Conservation (phyloP, 2,888 invertebrate species). For the Ephialtes manifestator region DNA sequence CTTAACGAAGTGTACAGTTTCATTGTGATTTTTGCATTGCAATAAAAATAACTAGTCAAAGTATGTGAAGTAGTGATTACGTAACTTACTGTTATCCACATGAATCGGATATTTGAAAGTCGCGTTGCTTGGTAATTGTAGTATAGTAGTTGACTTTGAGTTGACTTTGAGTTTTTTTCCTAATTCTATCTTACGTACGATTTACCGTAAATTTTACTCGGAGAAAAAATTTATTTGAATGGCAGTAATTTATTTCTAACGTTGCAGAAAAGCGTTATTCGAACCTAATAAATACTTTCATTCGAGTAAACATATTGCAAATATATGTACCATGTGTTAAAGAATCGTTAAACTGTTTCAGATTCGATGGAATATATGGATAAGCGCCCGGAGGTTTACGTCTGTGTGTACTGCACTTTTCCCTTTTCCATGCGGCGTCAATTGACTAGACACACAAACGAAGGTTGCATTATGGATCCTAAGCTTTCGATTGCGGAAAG, state of each 20-base stretch:
- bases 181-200: no score
- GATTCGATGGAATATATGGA: not conserved
- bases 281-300: not conserved
- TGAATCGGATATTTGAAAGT: not conserved
- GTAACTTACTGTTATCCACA: not conserved
- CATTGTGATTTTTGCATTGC: not conserved
- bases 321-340: not conserved
- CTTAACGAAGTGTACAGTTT: not conserved
- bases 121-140: not conserved
- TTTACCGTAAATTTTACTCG: no score
- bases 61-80: not conserved
- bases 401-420: not conserved
- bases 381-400: not conserved
- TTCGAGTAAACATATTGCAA: not conserved
- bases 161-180: no score
- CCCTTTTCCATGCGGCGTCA: not conserved
- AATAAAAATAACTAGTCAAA: not conserved
- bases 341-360: not conserved
- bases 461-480: constrained; percentile 57
- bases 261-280: not conserved
- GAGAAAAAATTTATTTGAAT: not conserved
- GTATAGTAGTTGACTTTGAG: not conserved
- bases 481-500: constrained; percentile 67
- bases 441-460: not conserved
- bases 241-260: not conserved